Evolutionary conservation across 2,113 vertebrate genomes (phyloP).

Genomic region (Phaetusa simplex): DNA sequence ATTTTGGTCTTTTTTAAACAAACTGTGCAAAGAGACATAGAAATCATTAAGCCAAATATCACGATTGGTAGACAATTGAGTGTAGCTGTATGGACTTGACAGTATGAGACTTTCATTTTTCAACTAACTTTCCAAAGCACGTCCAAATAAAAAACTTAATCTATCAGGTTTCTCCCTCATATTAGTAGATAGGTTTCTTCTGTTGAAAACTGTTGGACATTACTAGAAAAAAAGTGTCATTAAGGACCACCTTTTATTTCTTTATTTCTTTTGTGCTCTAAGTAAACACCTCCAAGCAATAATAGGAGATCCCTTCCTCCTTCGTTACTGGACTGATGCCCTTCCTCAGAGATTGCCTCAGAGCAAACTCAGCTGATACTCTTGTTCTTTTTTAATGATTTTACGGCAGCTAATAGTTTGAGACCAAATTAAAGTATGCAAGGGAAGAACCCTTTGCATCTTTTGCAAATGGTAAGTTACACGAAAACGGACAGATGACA

Average conservation of each 20-base stretch:
- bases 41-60: neutral
- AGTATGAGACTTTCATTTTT: neutral
- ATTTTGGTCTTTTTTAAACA: neutral
- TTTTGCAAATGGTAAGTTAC: neutral
- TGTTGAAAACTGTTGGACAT: neutral
- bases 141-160: neutral
- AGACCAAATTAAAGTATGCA: neutral
- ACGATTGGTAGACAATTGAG: neutral
- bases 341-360: neutral
- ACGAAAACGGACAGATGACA: neutral
- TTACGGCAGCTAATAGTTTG: neutral
- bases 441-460: neutral
- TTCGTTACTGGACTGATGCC: neutral
- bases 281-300: neutral
- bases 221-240: neutral
- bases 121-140: neutral
- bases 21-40: neutral
- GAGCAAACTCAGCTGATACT: neutral
- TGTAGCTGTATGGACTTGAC: neutral
- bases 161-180: neutral
- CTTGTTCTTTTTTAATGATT: neutral
- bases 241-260: neutral
- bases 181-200: neutral
- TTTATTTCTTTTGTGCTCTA: neutral
- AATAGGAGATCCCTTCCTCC: neutral